Evolutionary conservation across 2,888 invertebrate species (phyloP).

Genomic region (Seladonia tumulorum): DNA sequence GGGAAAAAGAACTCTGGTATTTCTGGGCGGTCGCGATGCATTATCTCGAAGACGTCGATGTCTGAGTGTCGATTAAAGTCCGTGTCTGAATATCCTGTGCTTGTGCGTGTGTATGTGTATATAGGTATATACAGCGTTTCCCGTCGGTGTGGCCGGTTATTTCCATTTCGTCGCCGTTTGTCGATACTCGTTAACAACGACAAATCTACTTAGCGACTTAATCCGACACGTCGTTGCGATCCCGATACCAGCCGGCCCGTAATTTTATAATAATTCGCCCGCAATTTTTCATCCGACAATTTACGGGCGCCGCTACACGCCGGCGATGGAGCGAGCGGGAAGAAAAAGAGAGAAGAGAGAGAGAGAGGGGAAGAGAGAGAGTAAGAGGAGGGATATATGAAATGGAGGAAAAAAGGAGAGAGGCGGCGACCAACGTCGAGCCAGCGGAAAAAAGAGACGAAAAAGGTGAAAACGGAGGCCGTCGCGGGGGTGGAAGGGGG

Average conservation of each 20-base stretch:
- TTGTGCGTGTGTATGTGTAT: background rate
- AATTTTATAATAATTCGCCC: slow-evolving; percentile 74
- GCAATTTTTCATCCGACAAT: slow-evolving; percentile 71
- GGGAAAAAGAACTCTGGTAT: background rate
- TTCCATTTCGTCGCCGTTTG: slow-evolving; percentile 26
- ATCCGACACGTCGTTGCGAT: slow-evolving; percentile 33
- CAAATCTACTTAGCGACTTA: slow-evolving; percentile 49
- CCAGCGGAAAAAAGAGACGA: slow-evolving; percentile 7
- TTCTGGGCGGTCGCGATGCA: slow-evolving; percentile 10
- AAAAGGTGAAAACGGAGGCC: slow-evolving; percentile 14
- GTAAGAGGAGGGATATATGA: background rate
- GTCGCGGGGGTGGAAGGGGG: slow-evolving; percentile 7
- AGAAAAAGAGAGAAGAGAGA: background rate
- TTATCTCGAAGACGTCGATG: slow-evolving; percentile 22
- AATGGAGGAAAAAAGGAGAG: slow-evolving; percentile 6
- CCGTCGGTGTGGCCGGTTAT: background rate
- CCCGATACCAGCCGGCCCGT: slow-evolving; percentile 41
- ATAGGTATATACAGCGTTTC: background rate
- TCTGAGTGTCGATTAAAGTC: slow-evolving; percentile 23
- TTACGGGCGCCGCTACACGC: slow-evolving; percentile 62
- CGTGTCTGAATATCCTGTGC: background rate
- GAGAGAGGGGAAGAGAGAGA: background rate
- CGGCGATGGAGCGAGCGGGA: background rate
- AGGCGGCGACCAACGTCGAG: slow-evolving; percentile 9
- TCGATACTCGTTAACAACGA: slow-evolving; percentile 51